Evolutionary conservation across 1,140 invertebrate genomes (phyloP), one percentile per base, ranked within the genome.

Genomic region (Pogonomyrmex barbatus): DNA sequence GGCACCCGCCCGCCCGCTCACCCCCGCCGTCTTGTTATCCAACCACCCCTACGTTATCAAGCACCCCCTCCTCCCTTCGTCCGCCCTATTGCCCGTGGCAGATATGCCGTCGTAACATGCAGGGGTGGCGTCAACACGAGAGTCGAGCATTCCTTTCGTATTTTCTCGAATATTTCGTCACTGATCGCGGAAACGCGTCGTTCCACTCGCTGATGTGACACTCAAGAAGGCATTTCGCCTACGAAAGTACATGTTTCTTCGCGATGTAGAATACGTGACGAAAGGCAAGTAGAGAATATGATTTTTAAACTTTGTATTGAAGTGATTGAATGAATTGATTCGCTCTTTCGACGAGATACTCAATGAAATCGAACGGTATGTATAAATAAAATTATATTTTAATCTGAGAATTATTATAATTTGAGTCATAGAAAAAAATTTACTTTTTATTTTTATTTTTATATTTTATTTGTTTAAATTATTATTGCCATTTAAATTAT

Each of bases 21-120:
- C 85, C 73, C 68, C 65, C 70, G 36, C 56, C 14, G 75, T 86
- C 71, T 56, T 87, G 85, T 90, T 90, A 87, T 90, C 85, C 89
- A 83, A 60, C 17, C 82, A 30, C 56, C 68, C 68, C n/a, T 58
- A 76, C 68, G 70, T 65, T 81, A 78, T 88, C 89, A 91, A 90
- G 84, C 89, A 88, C 81, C 88, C 90, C 87, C 63, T n/a, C n/a
- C n/a, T n/a, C 65, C 39, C 76, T n/a, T 36, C 54, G 39, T 83
- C 83, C 78, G 83, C 67, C 83, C 86, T 68, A 73, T 89, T 77
- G 75, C 86, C 82, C 65, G 50, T 54, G 62, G 71, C 81, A 87
- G 87, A 93, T 90, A 90, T 87, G 88, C 87, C 85, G 87, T 91
- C 91, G 90, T 91, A 92, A 92, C 91, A 88, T 89, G 85, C 88